Conservation (phyloP, 2,113 vertebrate species). For the Pachycephala philippinensis region DNA sequence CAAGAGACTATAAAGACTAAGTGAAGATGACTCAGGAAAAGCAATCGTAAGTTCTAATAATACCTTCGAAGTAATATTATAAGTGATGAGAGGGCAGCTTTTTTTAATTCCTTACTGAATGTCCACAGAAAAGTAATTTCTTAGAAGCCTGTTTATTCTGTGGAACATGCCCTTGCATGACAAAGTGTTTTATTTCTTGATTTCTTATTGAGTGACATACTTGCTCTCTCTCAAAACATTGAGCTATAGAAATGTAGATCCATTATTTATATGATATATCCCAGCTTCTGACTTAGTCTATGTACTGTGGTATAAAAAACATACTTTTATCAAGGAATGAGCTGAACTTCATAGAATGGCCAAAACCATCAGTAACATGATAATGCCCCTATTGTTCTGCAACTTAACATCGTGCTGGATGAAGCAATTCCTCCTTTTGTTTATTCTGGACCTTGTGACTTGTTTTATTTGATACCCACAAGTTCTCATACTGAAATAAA, state of each 20-base stretch:
- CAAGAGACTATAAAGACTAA: neutral
- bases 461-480: neutral
- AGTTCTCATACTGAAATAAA: neutral
- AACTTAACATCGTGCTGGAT: neutral
- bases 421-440: neutral
- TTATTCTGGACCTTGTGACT: neutral
- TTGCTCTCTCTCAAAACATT: neutral
- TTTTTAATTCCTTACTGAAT: neutral
- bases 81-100: neutral
- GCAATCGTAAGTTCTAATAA: neutral
- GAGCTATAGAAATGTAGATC: neutral
- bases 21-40: neutral
- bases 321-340: neutral
- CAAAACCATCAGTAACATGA: neutral
- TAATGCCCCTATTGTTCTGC: neutral
- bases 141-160: neutral
- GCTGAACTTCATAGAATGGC: neutral
- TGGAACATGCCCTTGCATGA: neutral
- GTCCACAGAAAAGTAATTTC: neutral
- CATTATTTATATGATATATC: neutral
- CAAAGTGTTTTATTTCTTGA: neutral
- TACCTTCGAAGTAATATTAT: neutral
- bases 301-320: neutral
- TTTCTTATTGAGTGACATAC: neutral
- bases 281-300: neutral